Percentiles rank a stretch among this genome's conserved stretches.
Conservation (phyloP, 2,888 invertebrate genomes). For the Laspeyria flexula region DNA sequence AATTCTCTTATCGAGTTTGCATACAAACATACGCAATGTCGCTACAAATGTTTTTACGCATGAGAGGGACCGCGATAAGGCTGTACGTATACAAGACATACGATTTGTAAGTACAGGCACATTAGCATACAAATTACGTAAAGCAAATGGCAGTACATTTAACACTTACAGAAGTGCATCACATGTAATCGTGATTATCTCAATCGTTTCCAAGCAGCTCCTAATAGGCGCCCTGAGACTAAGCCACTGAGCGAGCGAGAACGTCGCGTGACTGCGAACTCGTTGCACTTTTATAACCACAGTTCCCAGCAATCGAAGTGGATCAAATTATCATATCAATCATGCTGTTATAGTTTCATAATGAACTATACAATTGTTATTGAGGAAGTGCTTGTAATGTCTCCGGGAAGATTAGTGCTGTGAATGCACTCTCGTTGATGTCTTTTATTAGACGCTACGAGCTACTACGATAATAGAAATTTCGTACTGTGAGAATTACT, state of each 20-base stretch:
- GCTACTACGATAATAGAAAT: constrained; percentile 15
- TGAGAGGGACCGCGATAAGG: too few relatives aligned
- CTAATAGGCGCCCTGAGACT: constrained; percentile 27
- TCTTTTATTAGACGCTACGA: constrained; percentile 66
- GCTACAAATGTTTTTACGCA: too few relatives aligned
- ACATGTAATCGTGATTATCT: constrained; percentile 33
- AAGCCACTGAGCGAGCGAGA: background rate
- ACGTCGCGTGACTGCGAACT: constrained; percentile 52
- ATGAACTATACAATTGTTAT: constrained; percentile 24
- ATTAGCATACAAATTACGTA: too few relatives aligned
- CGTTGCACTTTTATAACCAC: constrained; percentile 43
- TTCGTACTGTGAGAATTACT: too few relatives aligned
- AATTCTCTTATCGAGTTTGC: too few relatives aligned
- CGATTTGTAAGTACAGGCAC: too few relatives aligned
- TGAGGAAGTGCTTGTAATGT: constrained; percentile 24
- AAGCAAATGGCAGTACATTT: constrained; percentile 2
- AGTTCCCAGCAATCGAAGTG: constrained; percentile 56
- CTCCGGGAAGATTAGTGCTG: constrained; percentile 20
- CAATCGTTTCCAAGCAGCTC: constrained; percentile 30
- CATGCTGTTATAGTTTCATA: constrained; percentile 37
- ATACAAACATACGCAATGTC: too few relatives aligned
- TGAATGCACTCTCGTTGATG: constrained; percentile 63
- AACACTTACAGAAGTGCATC: constrained; percentile 17
- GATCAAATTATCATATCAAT: constrained; percentile 53
- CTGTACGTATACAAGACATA: too few relatives aligned